A percentile compares a stretch with the other conserved stretches of the same genome.
Conservation (phyloP, 2,888 invertebrate species). For the Limnephilus rhombicus region DNA sequence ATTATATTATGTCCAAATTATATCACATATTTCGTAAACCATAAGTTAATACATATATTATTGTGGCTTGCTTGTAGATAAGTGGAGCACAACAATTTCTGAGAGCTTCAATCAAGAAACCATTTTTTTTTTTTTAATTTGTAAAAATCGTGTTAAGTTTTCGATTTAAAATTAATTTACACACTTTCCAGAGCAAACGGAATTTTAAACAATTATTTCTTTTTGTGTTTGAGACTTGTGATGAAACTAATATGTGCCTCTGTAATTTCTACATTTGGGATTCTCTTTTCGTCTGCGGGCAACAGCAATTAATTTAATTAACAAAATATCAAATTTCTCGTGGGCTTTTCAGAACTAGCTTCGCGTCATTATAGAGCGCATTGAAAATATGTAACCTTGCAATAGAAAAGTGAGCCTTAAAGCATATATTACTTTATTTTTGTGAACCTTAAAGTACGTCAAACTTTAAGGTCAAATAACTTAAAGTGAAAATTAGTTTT, state of each 20-base stretch:
- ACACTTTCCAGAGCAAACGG: background rate
- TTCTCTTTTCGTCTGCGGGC: conserved; percentile 2
- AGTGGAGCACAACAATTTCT: background rate
- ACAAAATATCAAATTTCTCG: conserved; percentile 34
- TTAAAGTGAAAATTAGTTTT: no score
- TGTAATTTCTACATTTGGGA: background rate
- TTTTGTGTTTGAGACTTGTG: no score
- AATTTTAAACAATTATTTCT: no score
- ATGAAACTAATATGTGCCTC: no score
- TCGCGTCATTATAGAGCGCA: background rate
- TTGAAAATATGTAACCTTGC: background rate
- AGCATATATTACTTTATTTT: background rate
- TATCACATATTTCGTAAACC: background rate
- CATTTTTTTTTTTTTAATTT: background rate
- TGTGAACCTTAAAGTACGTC: no score
- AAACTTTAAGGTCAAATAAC: no score
- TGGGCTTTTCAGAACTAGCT: background rate
- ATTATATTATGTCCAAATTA: background rate
- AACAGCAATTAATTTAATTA: conserved; percentile 29
- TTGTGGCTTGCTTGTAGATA: background rate
- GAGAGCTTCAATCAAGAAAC: background rate
- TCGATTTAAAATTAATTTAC: background rate
- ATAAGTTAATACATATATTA: background rate
- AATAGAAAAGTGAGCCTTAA: background rate
- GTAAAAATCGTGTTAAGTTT: no score